Conservation (phyloP, 2,888 invertebrate genomes). For the Nemotelus nigrinus region DNA sequence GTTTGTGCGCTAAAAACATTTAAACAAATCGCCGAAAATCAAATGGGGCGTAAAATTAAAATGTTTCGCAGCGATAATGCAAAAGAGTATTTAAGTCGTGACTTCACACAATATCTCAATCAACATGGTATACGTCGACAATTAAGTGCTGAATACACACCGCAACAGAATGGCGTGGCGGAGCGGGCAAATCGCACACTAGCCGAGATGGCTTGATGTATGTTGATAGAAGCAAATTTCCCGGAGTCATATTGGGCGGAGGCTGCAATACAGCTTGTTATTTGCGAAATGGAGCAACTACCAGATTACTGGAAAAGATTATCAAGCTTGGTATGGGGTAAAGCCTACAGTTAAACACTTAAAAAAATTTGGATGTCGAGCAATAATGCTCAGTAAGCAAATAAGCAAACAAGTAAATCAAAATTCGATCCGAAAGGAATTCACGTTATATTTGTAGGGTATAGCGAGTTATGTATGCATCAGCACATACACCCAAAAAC, state of each 20-base stretch:
- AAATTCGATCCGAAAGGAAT: conserved; percentile 48
- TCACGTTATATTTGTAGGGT: conserved; percentile 44
- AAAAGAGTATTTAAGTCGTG: conserved; percentile 47
- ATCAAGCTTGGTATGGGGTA: conserved; percentile 51
- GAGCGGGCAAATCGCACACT: conserved; percentile 50
- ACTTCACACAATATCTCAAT: conserved; percentile 47
- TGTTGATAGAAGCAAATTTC: conserved; percentile 53
- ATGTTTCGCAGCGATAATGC: conserved; percentile 21
- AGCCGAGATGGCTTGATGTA: conserved; percentile 55
- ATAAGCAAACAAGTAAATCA: conserved; percentile 7
- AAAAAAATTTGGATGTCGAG: too few species aligned
- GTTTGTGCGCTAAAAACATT: conserved; percentile 48
- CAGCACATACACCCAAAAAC: too few species aligned
- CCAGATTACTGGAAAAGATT: conserved; percentile 45
- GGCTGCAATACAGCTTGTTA: conserved; percentile 49
- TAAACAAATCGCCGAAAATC: conserved; percentile 47
- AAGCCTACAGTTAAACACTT: conserved; percentile 50
- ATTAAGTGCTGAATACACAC: conserved; percentile 44
- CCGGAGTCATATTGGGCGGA: conserved; percentile 54
- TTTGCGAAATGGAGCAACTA: conserved; percentile 45
- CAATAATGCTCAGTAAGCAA: conserved; percentile 44
- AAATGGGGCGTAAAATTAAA: conserved; percentile 37
- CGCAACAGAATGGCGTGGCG: conserved; percentile 51
- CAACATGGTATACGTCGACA: conserved; percentile 49
- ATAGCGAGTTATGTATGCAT: conserved; percentile 1